Evolutionary conservation across 2,888 invertebrate species (phyloP), one percentile per base, ranked within the genome.

Genomic region (Oxyteleia sp.): DNA sequence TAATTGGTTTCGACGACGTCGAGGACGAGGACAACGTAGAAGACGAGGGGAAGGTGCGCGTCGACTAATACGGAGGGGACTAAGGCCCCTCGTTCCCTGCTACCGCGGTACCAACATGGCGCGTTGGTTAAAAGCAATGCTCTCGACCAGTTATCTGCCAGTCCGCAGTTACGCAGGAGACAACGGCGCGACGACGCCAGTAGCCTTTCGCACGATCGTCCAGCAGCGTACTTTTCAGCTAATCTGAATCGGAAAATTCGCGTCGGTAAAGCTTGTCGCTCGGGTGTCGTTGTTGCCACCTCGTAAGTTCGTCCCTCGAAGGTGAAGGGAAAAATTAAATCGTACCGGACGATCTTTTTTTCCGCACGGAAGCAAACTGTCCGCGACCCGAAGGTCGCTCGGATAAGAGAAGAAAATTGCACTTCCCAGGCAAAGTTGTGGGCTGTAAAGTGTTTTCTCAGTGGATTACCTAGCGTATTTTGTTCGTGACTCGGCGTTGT

Each of bases 91-190:
- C 63, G 71, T 75, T 72, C 72, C 87, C 87, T 87, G 90, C 88
- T 88, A 87, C 85, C 87, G 87, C 86, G 90, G 86, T 90, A 91
- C 89, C 90, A 92, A 92, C 90, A 93, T 93, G 93, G 92, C 92
- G 91, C 86, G 88, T 89, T 88, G 89, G 92, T 93, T 93, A 93
- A 93, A 93, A 92, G 93, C 93, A 92, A 93, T 92, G 92, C 90
- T 88, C 89, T 80, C 88, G 88, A 88, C 90, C 87, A 89, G 85
- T 80, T 84, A 84, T 86, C 86, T 88, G 89, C 86, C 92, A 93
- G 93, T 93, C 86, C 88, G 90, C 82, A 75, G 82, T 82, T 82
- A 82, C 82, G 71, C 82, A 63, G 64, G 82, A 75, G 82, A 75
- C 71, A 69, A 75, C 75, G 82, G 53, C 82, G 75, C 82, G 82